Evolutionary conservation across 2,113 vertebrate genomes (phyloP), one percentile per base, ranked within the genome.

Genomic region (Desmodus rotundus): DNA sequence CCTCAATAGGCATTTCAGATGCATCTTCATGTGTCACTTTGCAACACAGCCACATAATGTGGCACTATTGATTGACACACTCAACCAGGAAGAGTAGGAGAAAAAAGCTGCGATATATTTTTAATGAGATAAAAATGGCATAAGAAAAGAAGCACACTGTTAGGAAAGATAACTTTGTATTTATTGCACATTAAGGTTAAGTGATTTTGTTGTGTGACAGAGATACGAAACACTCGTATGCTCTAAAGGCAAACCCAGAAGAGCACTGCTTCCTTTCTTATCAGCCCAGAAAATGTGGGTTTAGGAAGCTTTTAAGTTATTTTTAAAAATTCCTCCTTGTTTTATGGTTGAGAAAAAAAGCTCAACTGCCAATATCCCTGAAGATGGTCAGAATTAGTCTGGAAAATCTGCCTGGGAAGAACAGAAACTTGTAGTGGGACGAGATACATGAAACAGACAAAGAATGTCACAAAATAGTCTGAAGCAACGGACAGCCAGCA

Each of bases 1-100:
- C 96, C 94, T 98, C 97, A 96, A 96, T 7, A 87, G 95, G 65
- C 54, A 94, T 97, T 97, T 97, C 93, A n/a, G 70, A 96, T 91
- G 97, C 97, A 43, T 68, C 89, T 93, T 31, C 82, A 96, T 6
- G 65, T 0, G 17, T 95, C 94, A 50, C 68, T 95, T 88, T 70
- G 87, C 65, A 85, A 67, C 58, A 63, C 56, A 56, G 68, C 38
- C 92, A 89, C 63, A 74, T 70, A 87, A 95, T 56, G 61, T 70
- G 96, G 24, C 6, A 1, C 50, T 80, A 95, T 50, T 91, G 97
- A 97, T 14, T 90, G 86, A 5, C 83, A 94, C 10, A 92, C 81
- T 94, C 96, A 96, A 73, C 65, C 82, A 16, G 36, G 67, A 67
- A 83, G 90, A 96, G 33, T 16, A 77, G 54, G 43, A 3, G 5